A percentile compares a stretch with the other conserved stretches of the same genome.
Evolutionary conservation across 2,888 invertebrate genomes (phyloP).

Genomic region (Acrobeloides nanus): DNA sequence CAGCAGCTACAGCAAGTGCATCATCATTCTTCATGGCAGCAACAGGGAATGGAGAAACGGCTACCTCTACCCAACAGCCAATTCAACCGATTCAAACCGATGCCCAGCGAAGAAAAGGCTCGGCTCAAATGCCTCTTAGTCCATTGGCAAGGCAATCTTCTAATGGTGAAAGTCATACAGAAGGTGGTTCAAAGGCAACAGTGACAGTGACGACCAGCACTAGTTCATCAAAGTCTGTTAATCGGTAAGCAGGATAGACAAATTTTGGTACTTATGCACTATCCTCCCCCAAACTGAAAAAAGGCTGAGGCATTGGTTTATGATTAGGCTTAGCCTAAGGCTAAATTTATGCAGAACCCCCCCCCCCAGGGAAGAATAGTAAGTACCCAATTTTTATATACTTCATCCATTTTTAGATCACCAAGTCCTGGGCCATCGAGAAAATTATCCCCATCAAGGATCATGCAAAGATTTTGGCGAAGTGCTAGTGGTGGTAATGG

Average conservation of each 20-base stretch:
- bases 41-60: background rate
- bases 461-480: constrained; percentile 14
- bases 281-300: too few species aligned
- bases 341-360: too few species aligned
- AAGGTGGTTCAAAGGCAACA: too few species aligned
- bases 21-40: background rate
- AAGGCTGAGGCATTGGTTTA: too few species aligned
- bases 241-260: too few species aligned
- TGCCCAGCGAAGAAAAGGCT: constrained; percentile 9
- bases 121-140: constrained; percentile 13
- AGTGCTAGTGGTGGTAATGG: constrained; percentile 15
- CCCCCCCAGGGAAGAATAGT: too few species aligned
- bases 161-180: too few species aligned
- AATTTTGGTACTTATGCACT: too few species aligned
- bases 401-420: constrained; percentile 1
- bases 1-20: constrained; percentile 5
- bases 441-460: constrained; percentile 13
- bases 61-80: background rate
- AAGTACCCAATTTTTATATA: too few species aligned
- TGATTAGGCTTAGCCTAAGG: too few species aligned
- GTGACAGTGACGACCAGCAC: too few species aligned
- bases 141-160: constrained; percentile 13
- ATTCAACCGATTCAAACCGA: background rate
- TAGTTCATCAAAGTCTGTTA: too few species aligned
- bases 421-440: constrained; percentile 1